These are phyloP conservation scores for Petrocephalus sullivani DNA, from an alignment of 2,797 vertebrate genomes.

Conservation along the genomic window DNA sequence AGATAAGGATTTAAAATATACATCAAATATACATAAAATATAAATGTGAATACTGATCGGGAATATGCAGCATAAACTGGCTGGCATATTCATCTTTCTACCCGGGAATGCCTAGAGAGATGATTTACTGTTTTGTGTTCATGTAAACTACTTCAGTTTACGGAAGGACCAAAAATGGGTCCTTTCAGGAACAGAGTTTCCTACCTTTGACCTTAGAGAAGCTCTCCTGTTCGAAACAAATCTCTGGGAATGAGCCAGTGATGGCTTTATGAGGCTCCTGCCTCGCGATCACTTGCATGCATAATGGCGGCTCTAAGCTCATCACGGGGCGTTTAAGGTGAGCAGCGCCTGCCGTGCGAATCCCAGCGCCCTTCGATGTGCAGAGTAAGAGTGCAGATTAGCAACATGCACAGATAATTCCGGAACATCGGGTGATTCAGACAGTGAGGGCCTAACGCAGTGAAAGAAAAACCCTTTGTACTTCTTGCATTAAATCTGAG, in stretches of 20 bases:
- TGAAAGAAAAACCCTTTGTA: neutral
- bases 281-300: neutral
- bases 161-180: neutral
- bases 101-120: neutral
- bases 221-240: neutral
- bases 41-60: neutral
- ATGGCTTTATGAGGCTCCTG: neutral
- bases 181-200: neutral
- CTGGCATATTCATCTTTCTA: neutral
- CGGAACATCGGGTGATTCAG: neutral
- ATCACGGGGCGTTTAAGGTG: neutral
- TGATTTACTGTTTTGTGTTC: neutral
- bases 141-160: neutral
- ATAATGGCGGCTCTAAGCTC: neutral
- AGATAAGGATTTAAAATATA: neutral
- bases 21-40: neutral
- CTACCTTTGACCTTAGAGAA: neutral
- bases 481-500: neutral
- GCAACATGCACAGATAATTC: constrained; percentile 6
- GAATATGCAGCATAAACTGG: neutral
- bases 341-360: neutral
- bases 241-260: neutral
- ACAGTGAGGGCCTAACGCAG: neutral
- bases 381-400: neutral
- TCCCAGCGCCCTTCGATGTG: neutral